Percentiles rank a stretch among this genome's conserved stretches.
Evolutionary conservation across 2,113 vertebrate species (phyloP).

Genomic region (Heteronetta atricapilla): DNA sequence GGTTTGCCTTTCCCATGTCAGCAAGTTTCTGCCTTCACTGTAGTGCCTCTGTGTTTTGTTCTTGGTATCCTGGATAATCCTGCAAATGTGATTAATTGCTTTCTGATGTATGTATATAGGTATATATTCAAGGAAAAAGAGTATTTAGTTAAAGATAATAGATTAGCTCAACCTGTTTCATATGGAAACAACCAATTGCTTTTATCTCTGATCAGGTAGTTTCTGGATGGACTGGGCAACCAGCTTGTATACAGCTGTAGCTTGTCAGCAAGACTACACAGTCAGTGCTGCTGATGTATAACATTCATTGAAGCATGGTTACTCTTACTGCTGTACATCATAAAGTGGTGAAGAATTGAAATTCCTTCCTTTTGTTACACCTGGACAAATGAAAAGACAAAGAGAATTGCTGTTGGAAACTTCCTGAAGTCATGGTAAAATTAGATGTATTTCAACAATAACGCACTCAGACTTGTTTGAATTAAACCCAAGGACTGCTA

Average conservation of each 20-base stretch:
- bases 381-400: background rate
- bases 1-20: background rate
- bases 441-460: background rate
- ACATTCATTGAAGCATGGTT: background rate
- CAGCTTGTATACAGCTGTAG: background rate
- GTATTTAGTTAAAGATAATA: background rate
- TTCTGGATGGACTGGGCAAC: background rate
- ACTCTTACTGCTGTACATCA: background rate
- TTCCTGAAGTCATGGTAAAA: background rate
- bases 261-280: background rate
- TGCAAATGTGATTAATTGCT: background rate
- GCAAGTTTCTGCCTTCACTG: background rate
- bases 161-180: background rate
- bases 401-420: background rate
- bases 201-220: background rate
- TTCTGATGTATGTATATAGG: background rate
- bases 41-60: background rate
- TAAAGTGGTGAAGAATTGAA: background rate
- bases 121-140: background rate
- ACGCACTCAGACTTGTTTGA: background rate
- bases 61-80: background rate
- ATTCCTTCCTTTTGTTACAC: background rate
- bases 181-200: background rate
- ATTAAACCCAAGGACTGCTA: background rate
- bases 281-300: background rate